Evolutionary conservation across 2,888 invertebrate species (phyloP), one percentile per base, ranked within the genome.

Genomic region (Hymenopus coronatus): DNA sequence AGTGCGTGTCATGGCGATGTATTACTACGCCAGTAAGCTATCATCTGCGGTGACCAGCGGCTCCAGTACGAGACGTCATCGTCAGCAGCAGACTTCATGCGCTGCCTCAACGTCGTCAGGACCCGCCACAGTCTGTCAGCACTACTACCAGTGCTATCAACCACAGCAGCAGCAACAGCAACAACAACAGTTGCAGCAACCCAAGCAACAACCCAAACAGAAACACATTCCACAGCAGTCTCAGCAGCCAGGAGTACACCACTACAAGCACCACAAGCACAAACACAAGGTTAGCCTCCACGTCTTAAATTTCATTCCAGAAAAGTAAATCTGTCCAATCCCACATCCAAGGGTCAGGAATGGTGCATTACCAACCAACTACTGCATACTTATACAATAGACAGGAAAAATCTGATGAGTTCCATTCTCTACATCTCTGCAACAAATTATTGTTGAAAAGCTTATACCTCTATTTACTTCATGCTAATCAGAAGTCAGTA

Each of bases 11-110:
- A 92, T 92, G 92, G 96, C 96, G 94, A 96, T 96, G 95, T 96
- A 96, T 94, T 96, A 95, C 93, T 96, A 95, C 94, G 96, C 96
- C 92, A 96, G 95, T 94, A 95, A 95, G 94, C 54, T 70, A 70
- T 93, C 95, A 92, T 95, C 95, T 93, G 95, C 95, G 92, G 95
- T 93, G 92, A 93, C 95, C 91, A 94, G 95, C 93, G 95, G 95
- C 94, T 95, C 88, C 86, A 88, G 83, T 28, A 14, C 89, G 54
- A 70, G 54, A 70, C 54, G 54, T 70, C 54, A 70, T 70, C 54
- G 54, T 20, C 54, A 70, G 15, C 54, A 70, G 83, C 88, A 90
- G 40, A 87, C 33, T 40, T 70, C 89, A 82, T 83, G 46, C 86
- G 70, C 87, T 88, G 28, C 87, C 83, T 83, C 82, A 81, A 33